Percentiles rank a stretch among this genome's conserved stretches.
These are phyloP conservation scores for Ancistrus triradiatus DNA, from an alignment of 2,113 vertebrate genomes.

Conservation along the genomic window DNA sequence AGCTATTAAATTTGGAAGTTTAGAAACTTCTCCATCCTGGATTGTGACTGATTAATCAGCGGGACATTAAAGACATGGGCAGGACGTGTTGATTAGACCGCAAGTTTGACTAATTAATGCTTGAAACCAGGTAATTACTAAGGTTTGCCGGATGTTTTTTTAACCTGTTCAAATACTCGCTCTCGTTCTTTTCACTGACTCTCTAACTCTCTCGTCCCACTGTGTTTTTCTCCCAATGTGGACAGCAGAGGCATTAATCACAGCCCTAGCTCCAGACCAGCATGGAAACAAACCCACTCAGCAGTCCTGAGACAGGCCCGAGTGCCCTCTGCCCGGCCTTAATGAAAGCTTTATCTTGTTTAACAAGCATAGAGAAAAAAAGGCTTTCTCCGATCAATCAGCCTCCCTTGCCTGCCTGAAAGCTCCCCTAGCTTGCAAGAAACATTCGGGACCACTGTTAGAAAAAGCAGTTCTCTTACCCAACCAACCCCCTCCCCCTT, in stretches of 20 bases:
- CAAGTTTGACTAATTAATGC: too few relatives aligned
- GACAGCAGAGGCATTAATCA: slow-evolving; percentile 45
- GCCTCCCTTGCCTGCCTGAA: slow-evolving; percentile 10
- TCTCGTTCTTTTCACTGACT: background rate
- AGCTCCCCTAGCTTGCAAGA: slow-evolving; percentile 18
- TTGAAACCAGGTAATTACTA: too few relatives aligned
- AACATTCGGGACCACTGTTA: slow-evolving; percentile 21
- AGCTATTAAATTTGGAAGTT: too few relatives aligned
- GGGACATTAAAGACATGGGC: too few relatives aligned
- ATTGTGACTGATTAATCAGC: too few relatives aligned
- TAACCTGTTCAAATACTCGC: too few relatives aligned
- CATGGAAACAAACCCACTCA: slow-evolving; percentile 44
- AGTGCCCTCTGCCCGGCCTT: slow-evolving; percentile 40
- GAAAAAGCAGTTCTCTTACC: slow-evolving; percentile 43
- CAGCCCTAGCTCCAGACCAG: slow-evolving; percentile 43
- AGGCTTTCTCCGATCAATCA: slow-evolving; percentile 41
- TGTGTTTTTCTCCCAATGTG: slow-evolving; percentile 25
- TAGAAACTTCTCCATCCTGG: too few relatives aligned
- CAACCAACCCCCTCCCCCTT: slow-evolving; percentile 35
- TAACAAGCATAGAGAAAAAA: slow-evolving; percentile 39
- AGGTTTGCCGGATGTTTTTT: background rate
- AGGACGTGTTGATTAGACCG: too few relatives aligned
- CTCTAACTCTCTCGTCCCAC: background rate
- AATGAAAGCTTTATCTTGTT: slow-evolving; percentile 52
- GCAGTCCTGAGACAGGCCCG: slow-evolving; percentile 26